Conservation (phyloP, 2,888 invertebrate genomes). For the Aquatica leii region DNA sequence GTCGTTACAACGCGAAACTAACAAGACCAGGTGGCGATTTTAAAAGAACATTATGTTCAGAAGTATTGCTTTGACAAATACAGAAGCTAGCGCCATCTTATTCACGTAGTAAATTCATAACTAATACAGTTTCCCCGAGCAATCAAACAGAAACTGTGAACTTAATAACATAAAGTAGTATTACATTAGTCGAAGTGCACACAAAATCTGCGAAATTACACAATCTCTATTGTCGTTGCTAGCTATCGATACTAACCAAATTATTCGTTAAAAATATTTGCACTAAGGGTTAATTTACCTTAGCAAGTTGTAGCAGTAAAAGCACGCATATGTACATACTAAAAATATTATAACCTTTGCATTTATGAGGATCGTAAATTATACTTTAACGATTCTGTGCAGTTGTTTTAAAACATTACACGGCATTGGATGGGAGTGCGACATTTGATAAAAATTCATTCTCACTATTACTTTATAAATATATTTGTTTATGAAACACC, state of each 20-base stretch:
- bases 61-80: background rate
- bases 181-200: constrained; percentile 34
- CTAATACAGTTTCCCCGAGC: constrained; percentile 8
- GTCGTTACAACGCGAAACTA: constrained; percentile 47
- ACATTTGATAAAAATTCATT: constrained; percentile 55
- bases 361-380: constrained; percentile 60
- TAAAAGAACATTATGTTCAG: constrained; percentile 39
- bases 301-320: constrained; percentile 38
- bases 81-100: constrained; percentile 10
- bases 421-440: constrained; percentile 46
- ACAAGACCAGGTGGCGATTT: constrained; percentile 48
- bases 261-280: constrained; percentile 21
- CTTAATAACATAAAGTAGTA: constrained; percentile 29
- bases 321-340: constrained; percentile 46
- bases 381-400: constrained; percentile 61
- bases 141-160: constrained; percentile 22
- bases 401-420: constrained; percentile 60
- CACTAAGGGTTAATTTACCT: constrained; percentile 32
- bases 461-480: constrained; percentile 47
- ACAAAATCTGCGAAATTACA: constrained; percentile 40
- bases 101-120: constrained; percentile 7
- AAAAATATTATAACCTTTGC: constrained; percentile 62
- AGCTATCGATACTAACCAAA: constrained; percentile 13
- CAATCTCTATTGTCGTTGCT: constrained; percentile 31
- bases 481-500: constrained; percentile 45